Evolutionary conservation across 1,140 invertebrate species (phyloP), one percentile per base, ranked within the genome.

Genomic region (Euura lappo): DNA sequence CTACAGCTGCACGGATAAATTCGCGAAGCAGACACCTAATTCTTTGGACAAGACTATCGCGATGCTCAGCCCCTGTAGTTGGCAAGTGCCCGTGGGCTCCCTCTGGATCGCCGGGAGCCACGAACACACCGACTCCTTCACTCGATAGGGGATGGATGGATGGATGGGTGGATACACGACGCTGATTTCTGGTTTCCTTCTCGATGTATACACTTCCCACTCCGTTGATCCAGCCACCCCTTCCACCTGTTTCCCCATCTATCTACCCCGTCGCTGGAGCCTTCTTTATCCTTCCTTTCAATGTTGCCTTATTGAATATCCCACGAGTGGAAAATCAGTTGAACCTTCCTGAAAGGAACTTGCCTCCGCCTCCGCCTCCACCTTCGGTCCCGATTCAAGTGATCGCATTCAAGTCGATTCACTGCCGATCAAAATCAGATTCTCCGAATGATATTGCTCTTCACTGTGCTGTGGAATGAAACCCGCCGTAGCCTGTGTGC

Each of bases 301-400:
- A 60, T 80, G 78, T 81, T 84, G 80, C 80, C 78, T 86, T 86
- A 87, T 86, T 86, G 85, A 87, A 86, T 87, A 86, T 84, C 81
- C 83, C 85, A 84, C 84, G 80, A 86, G 84, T 86, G 84, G 85
- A 86, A 86, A 85, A 87, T 87, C 85, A 84, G 85, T 86, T 83
- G 75, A 84, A 81, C 79, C 76, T 77, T 75, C 74, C 71, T 80
- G 81, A 86, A 86, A 68, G 84, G 81, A 81, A 78, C 77, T 81
- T 79, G 77, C 80, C 73, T 78, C 75, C 73, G 70, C 69, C 74
- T 65, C 74, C 77, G 60, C 68, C 13, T 68, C 28, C 28, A 28
- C 28, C 28, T 28, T 28, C 28, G 28, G 28, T 28, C 72, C 74
- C 69, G 76, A 72, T 74, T 79, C 78, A 76, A 79, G 81, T 85